Percentiles rank a stretch among this genome's conserved stretches.
phyloP scores from a whole-genome alignment of 2,888 invertebrate genomes.

The Pinctada fucata region DNA sequence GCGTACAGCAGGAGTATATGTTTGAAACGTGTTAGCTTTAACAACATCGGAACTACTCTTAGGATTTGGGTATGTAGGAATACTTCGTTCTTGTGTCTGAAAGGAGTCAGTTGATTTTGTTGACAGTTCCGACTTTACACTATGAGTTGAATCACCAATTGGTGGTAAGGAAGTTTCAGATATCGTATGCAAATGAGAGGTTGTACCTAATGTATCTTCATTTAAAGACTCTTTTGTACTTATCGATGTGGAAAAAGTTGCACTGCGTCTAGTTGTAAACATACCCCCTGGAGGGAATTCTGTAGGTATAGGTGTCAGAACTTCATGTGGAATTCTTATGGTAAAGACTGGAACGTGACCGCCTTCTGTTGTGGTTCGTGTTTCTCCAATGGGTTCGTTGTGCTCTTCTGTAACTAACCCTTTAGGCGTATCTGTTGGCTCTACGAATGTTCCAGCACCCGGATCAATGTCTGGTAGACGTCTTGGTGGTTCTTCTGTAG shows the following conservation, averaged over 20 bases:
- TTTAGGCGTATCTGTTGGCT: not conserved
- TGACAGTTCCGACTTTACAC: no score
- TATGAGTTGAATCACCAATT: no score
- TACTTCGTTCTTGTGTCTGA: no score
- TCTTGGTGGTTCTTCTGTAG: not conserved
- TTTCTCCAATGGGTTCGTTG: not conserved
- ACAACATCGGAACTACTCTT: no score
- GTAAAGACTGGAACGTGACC: slow-evolving; percentile 7
- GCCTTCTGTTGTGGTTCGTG: not conserved
- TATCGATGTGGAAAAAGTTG: not conserved
- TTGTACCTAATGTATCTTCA: no score
- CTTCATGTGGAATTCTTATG: not conserved
- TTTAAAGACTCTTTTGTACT: slow-evolving; percentile 10
- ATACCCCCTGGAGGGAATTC: not conserved
- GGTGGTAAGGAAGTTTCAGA: no score
- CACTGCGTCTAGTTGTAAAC: not conserved
- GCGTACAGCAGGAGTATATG: no score
- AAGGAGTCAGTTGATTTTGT: no score
- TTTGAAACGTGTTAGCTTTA: no score
- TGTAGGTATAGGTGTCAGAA: not conserved
- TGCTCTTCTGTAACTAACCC: not conserved
- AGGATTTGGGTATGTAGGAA: no score
- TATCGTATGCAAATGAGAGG: no score
- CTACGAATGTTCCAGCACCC: slow-evolving; percentile 6
- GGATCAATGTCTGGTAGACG: slow-evolving; percentile 7